A percentile compares a stretch with the other conserved stretches of the same genome.
Evolutionary conservation across 2,113 vertebrate species (phyloP).

Genomic region (Pluvianellus socialis): DNA sequence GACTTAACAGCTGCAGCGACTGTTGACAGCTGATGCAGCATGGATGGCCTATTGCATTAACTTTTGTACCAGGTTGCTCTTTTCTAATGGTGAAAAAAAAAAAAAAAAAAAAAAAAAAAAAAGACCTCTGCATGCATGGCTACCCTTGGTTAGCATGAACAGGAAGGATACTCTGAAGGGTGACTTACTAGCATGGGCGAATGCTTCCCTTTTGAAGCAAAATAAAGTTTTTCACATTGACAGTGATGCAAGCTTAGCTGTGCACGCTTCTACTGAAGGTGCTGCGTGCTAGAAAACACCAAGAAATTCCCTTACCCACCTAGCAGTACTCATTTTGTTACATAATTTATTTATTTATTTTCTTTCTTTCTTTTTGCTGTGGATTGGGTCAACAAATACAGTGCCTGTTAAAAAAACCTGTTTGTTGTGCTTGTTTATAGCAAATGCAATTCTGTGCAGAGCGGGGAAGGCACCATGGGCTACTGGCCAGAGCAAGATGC

Average conservation of each 20-base stretch:
- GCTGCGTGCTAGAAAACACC: conserved; percentile 43
- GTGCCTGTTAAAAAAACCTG: not conserved
- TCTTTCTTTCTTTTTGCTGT: not conserved
- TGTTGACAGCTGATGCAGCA: conserved; percentile 69
- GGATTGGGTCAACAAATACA: not conserved
- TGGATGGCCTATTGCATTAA: not conserved
- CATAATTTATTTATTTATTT: not conserved
- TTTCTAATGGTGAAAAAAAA: conserved; percentile 7
- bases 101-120: not conserved
- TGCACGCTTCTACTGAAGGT: not conserved
- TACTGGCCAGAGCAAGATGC: not conserved
- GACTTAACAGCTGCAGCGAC: conserved; percentile 58
- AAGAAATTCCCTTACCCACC: conserved; percentile 61
- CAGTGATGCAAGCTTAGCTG: not conserved
- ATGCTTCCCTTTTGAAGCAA: conserved; percentile 15
- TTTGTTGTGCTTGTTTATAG: not conserved
- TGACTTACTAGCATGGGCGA: not conserved
- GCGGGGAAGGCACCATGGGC: not conserved
- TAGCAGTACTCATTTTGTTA: conserved; percentile 29
- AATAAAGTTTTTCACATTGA: conserved; percentile 7
- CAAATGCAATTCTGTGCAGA: not conserved
- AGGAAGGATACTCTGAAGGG: conserved; percentile 68
- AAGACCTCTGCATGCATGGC: conserved; percentile 69
- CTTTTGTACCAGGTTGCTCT: conserved; percentile 6
- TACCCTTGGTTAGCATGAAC: conserved; percentile 66